Base-by-base conservation (phyloP, 1,140 invertebrate genomes). In the Andricus grossulariae region DNA sequence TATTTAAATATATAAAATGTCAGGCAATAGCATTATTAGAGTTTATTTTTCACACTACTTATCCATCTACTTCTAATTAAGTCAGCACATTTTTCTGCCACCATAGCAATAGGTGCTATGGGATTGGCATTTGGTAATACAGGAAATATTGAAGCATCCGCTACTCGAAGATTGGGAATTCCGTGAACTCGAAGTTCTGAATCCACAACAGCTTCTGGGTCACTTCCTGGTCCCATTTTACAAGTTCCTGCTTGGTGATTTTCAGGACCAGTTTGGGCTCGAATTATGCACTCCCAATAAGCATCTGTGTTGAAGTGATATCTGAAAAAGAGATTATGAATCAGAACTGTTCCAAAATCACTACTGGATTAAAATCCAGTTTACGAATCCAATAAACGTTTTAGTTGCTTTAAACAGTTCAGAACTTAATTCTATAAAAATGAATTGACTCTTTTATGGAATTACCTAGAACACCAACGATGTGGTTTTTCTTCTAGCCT, bases 61-160 rank as follows among this genome's bases (percentile, higher is more conserved):
- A 19, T 73, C 92, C 91, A 92, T 51, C 85, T 82, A 16, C 83
- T 79, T 25, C 82, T 78, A 76, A 94, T 92, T 84, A 94, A 87
- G 79, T 93, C 91, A 0, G 93, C 86, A 25, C 88, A 92, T 81
- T 93, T 94, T 74, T 94, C 93, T 1, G 91, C 93, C 2, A 93
- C 86, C 92, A 93, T 93, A 70, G 94, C 88, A 13, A 92, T 91
- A 3, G 88, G 85, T 15, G 92, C 91, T 19, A 91, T 85, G 0
- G 92, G 92, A 82, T 93, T 93, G 0, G 91, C 84, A 52, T 93
- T 93, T 16, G 92, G 91, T 45, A 93, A 85, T 19, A 86, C 85
- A 3, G 93, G 93, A 77, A 94, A 93, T 15, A 94, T 87, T 0
- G 92, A 93, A 13, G 93, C 92, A 81, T 94, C 93, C 5, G 92